phyloP scores from a whole-genome alignment of 2,888 invertebrate genomes.

The Acanthosepion esculentum region DNA sequence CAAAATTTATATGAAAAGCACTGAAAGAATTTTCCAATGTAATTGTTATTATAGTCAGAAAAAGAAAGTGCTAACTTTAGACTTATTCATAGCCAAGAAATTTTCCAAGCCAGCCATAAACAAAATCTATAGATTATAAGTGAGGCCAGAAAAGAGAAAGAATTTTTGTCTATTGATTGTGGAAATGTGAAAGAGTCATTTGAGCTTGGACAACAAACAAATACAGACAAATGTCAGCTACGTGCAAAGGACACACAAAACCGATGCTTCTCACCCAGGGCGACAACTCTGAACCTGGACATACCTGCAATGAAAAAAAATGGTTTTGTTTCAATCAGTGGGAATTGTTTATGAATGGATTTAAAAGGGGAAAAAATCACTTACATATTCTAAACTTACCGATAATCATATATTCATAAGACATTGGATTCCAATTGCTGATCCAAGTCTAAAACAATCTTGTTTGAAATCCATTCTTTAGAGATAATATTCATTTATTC shows the following conservation, averaged over 20 bases:
- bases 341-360: constrained; percentile 33
- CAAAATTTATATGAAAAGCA: neutral
- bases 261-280: constrained; percentile 11
- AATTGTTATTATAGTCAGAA: neutral
- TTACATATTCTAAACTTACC: neutral
- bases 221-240: neutral
- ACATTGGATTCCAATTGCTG: neutral
- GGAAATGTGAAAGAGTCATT: neutral
- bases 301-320: constrained; percentile 22
- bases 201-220: neutral
- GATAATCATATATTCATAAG: neutral
- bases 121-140: neutral
- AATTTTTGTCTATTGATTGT: neutral
- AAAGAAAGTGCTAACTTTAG: neutral
- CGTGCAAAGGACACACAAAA: neutral
- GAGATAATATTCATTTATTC: neutral
- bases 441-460: neutral
- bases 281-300: constrained; percentile 13
- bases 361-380: neutral
- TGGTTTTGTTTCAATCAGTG: neutral
- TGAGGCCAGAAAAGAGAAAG: neutral
- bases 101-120: neutral
- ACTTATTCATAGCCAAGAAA: neutral
- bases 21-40: neutral
- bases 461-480: neutral